Evolutionary conservation across 2,888 invertebrate genomes (phyloP).

Genomic region (Acrobasis suavella): DNA sequence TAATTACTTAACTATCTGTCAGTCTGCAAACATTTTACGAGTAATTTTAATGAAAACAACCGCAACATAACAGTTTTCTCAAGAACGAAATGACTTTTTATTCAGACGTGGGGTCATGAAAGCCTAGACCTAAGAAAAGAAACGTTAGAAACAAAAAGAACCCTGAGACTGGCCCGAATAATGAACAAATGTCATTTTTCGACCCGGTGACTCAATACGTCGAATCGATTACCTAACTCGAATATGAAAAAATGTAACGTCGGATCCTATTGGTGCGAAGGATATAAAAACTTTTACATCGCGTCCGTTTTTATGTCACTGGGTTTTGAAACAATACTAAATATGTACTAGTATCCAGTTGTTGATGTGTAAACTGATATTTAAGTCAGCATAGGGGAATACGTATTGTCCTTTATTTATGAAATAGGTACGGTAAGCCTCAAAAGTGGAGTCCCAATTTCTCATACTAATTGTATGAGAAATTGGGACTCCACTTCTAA

Average conservation of each 20-base stretch:
- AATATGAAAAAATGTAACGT: constrained; percentile 13
- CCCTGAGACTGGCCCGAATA: constrained; percentile 5
- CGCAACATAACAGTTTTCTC: neutral
- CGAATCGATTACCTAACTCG: constrained; percentile 14
- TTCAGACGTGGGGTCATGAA: neutral
- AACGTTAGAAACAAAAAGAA: neutral
- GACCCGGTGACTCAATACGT: constrained; percentile 19
- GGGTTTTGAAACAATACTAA: neutral
- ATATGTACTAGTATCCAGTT: neutral
- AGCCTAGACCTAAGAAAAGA: neutral
- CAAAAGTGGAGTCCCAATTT: too few relatives aligned
- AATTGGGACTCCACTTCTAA: too few relatives aligned
- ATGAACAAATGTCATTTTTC: constrained; percentile 18
- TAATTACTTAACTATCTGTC: too few relatives aligned
- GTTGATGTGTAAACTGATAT: neutral
- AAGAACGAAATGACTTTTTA: neutral
- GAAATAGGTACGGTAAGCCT: too few relatives aligned
- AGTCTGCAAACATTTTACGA: too few relatives aligned
- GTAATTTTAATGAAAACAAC: too few relatives aligned
- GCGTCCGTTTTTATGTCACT: constrained; percentile 12
- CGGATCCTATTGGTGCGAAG: constrained; percentile 6
- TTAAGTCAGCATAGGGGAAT: neutral
- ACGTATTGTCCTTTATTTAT: too few relatives aligned
- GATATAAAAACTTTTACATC: constrained; percentile 19
- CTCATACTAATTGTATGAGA: too few relatives aligned